Base-by-base conservation (phyloP, 2,888 invertebrate genomes). In the Galeopsomyia nigrocyanea region DNA sequence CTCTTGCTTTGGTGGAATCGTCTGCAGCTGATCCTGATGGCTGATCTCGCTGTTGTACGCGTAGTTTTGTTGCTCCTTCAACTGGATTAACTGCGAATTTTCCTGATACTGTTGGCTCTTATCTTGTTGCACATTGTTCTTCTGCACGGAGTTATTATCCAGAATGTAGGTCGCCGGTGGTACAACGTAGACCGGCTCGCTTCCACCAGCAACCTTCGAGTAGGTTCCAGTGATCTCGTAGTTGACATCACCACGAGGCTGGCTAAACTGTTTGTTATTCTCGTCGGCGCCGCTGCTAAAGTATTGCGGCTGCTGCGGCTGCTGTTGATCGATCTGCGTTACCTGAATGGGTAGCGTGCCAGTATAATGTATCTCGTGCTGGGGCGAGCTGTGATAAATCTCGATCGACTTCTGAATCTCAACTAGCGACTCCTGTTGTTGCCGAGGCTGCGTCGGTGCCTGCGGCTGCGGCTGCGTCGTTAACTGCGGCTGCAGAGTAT, bases 361-460 rank as follows among this genome's bases (percentile, higher is more conserved):
- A 2, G 83, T 81, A 69, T 84, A 85, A 78, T 86, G 83, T 62
- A 84, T 83, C 75, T 84, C 84, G n/a, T 83, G 83, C 14, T 82
- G 77, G n/a, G 85, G 84, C 22, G 81, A 81, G 17, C 79, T 81
- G 63, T 83, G 82, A 74, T 82, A 85, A 53, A 86, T 67, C 68
- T 86, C 86, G 21, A 86, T 75, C 9, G 85, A 84, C 75, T 85
- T 86, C 72, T 86, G 85, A 68, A 86, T 82, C 76, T 85, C 85
- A 61, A 86, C 78, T 10, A 69, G 65, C 56, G 76, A 74, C 74
- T 78, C 76, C 68, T 75, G 14, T 68, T 50, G 16, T 74, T 74
- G 21, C 26, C 60, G 19, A 19, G 57, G n/a, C 61, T 51, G 13
- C 13, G 13, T 56, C 39, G 13, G 21, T 62, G 39, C 13, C 51